phyloP scores from a whole-genome alignment of 2,797 vertebrate species.

The Aldrovandia affinis region DNA sequence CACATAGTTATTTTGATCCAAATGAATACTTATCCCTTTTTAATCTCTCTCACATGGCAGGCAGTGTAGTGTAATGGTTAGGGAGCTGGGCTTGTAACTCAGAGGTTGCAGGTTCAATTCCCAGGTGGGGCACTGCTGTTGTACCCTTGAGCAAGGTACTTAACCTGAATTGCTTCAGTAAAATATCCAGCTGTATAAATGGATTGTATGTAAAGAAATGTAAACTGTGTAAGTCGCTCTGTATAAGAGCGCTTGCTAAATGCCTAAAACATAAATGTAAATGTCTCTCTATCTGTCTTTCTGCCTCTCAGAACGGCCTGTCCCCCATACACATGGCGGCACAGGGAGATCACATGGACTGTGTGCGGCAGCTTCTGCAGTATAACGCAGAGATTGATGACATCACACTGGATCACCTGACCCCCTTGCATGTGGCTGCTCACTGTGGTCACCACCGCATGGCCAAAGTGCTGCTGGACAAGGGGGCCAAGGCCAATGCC shows the following conservation, averaged over 20 bases:
- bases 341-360: conserved; percentile 95
- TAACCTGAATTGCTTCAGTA: too few species aligned
- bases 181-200: too few species aligned
- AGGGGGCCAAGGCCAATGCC: conserved; percentile 93
- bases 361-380: conserved; percentile 90
- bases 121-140: too few species aligned
- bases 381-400: conserved; percentile 93
- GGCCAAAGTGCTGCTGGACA: conserved; percentile 93
- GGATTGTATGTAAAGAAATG: too few species aligned
- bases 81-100: too few species aligned
- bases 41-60: conserved; percentile 1
- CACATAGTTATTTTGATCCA: neutral
- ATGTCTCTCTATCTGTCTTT: neutral
- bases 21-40: neutral
- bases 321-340: conserved; percentile 98
- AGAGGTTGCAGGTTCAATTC: too few species aligned
- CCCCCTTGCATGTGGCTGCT: conserved; percentile 93
- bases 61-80: too few species aligned
- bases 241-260: too few species aligned
- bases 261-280: too few species aligned
- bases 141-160: too few species aligned
- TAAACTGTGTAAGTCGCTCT: too few species aligned
- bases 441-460: conserved; percentile 97
- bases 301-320: conserved; percentile 84
- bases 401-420: conserved; percentile 95